These are phyloP conservation scores for Stictocephala bisonia DNA, from an alignment of 2,888 invertebrate genomes.

Conservation along the genomic window DNA sequence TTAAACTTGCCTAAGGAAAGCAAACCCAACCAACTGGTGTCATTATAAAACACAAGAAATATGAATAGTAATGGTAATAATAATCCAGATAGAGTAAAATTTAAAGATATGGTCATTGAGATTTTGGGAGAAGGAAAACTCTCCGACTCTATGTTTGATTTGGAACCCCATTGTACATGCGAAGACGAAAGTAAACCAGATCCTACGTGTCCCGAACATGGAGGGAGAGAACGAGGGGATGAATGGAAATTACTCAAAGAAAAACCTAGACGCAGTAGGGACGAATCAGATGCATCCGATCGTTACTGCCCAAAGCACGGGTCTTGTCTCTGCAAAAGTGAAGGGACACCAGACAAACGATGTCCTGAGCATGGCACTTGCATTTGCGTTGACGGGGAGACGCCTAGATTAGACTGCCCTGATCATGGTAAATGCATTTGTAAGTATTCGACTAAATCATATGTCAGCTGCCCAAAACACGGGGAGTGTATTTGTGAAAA, in stretches of 20 bases:
- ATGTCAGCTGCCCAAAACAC: background rate
- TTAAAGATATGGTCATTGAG: slow-evolving; percentile 23
- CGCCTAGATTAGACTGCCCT: background rate
- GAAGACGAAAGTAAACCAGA: background rate
- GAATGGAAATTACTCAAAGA: background rate
- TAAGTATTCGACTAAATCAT: background rate
- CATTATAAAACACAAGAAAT: no score
- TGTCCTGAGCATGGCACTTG: background rate
- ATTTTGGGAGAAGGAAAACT: slow-evolving; percentile 12
- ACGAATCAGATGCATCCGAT: background rate
- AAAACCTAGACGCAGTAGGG: background rate
- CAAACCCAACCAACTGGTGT: no score
- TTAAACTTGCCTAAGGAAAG: no score
- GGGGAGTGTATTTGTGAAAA: background rate
- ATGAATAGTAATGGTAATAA: no score
- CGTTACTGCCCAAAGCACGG: background rate
- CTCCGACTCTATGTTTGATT: background rate
- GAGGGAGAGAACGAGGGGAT: slow-evolving; percentile 6
- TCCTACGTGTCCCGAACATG: background rate
- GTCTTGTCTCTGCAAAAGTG: background rate
- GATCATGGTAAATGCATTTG: background rate
- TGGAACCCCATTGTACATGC: background rate
- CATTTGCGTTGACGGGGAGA: background rate
- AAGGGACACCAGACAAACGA: background rate
- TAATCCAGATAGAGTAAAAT: background rate